Conservation (phyloP, 2,113 vertebrate species). For the Triplophysa rosa region DNA sequence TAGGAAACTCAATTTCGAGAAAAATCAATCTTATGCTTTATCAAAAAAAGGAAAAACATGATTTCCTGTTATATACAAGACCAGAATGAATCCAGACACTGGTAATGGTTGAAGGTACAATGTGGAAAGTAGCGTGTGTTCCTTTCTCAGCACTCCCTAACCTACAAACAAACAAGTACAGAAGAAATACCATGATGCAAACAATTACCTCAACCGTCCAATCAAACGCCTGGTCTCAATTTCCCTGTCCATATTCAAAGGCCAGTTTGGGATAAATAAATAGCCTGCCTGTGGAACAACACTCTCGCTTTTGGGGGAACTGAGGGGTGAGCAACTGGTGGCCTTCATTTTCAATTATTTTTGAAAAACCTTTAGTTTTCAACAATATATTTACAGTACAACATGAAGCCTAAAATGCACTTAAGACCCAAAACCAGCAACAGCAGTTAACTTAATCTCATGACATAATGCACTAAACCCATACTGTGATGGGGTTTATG, state of each 20-base stretch:
- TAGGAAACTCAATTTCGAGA: too few relatives aligned
- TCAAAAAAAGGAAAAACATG: neutral
- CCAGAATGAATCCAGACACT: constrained; percentile 29
- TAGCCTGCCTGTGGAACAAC: constrained; percentile 24
- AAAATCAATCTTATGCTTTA: constrained; percentile 5
- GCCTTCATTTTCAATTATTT: constrained; percentile 1
- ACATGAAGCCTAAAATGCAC: neutral
- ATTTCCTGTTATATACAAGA: constrained; percentile 28
- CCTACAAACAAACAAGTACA: constrained; percentile 43
- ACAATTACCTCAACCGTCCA: constrained; percentile 38
- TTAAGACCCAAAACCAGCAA: neutral
- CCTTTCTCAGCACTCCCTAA: constrained; percentile 14
- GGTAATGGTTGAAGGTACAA: constrained; percentile 2
- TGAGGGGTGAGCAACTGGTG: neutral
- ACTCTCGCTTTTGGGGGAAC: neutral
- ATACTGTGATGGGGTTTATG: too few relatives aligned
- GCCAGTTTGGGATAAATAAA: constrained; percentile 36
- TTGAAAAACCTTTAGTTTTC: constrained; percentile 17
- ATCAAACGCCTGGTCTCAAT: constrained; percentile 38
- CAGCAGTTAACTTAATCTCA: neutral
- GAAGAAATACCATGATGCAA: constrained; percentile 42
- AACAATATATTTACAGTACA: constrained; percentile 20
- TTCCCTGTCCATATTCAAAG: constrained; percentile 38
- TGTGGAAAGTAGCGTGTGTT: constrained; percentile 28
- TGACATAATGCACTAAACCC: too few relatives aligned